phyloP scores from a whole-genome alignment of 2,113 vertebrate species.

The Nycticebus coucang region DNA sequence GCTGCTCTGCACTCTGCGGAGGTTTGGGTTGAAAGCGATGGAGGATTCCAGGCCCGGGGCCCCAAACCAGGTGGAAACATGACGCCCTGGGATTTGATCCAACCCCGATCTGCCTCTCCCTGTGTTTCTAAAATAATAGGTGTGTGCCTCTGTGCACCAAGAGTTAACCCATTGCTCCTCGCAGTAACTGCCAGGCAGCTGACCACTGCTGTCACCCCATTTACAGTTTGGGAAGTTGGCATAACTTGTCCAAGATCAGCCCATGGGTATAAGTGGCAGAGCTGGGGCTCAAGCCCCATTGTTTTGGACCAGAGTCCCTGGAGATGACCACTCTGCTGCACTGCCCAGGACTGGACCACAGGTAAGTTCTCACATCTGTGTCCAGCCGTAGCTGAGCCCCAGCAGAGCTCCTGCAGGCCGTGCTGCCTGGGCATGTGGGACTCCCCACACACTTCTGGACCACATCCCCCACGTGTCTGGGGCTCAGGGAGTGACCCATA shows the following conservation, averaged over 20 bases:
- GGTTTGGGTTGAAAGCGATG: slow-evolving; percentile 39
- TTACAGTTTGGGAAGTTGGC: neutral
- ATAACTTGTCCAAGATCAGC: neutral
- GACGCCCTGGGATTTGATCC: fast-evolving
- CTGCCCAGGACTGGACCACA: neutral
- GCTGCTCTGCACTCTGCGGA: neutral
- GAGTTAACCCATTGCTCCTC: neutral
- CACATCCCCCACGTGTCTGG: neutral
- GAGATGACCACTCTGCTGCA: fast-evolving
- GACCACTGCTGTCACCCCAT: fast-evolving
- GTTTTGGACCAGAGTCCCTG: neutral
- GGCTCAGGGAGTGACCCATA: neutral
- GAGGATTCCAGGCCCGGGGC: neutral
- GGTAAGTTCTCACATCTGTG: neutral
- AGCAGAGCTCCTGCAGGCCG: fast-evolving
- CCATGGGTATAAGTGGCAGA: neutral
- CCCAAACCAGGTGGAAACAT: neutral
- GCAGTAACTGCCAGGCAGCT: fast-evolving
- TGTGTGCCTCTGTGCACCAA: fast-evolving
- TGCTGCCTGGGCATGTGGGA: neutral
- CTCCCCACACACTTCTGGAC: neutral
- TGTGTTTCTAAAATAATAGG: neutral
- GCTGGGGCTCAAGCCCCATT: neutral
- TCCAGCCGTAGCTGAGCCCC: fast-evolving
- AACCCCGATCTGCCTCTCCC: neutral